These are phyloP conservation scores for Diabrotica virgifera DNA, from an alignment of 1,140 invertebrate species.

Conservation along the genomic window DNA sequence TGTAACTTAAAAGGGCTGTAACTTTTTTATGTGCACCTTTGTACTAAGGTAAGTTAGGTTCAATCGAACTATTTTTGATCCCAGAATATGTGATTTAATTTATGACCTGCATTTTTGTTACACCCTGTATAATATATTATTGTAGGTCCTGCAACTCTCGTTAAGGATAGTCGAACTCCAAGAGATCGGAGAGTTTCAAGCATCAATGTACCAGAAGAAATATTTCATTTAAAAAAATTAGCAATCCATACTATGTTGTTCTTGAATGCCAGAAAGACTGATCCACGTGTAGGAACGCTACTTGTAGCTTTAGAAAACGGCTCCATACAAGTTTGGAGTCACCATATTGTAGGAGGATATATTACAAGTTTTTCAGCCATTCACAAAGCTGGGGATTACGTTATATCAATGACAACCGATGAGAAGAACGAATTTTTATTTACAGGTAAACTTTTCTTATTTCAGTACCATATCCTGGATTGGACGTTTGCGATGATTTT, in stretches of 20 bases:
- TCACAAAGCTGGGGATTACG: conserved; percentile 64
- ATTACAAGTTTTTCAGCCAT: conserved; percentile 60
- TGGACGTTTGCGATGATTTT: no score
- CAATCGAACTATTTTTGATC: no score
- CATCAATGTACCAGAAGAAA: conserved; percentile 35
- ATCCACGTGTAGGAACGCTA: conserved; percentile 53
- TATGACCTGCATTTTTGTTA: no score
- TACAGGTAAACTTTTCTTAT: conserved; percentile 50
- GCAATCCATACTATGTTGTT: conserved; percentile 43
- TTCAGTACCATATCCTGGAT: no score
- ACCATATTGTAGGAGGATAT: conserved; percentile 64
- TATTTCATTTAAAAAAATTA: conserved; percentile 34
- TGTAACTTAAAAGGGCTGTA: no score
- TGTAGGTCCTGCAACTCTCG: background rate
- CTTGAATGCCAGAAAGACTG: conserved; percentile 38
- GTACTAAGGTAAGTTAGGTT: no score
- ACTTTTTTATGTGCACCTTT: no score
- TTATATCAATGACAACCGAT: conserved; percentile 62
- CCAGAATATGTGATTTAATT: no score
- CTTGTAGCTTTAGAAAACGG: conserved; percentile 66
- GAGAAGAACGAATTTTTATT: conserved; percentile 62
- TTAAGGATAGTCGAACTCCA: background rate
- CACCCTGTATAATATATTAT: no score
- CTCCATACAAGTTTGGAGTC: conserved; percentile 67
- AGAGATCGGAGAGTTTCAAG: conserved; percentile 29